Evolutionary conservation across 2,888 invertebrate genomes (phyloP).

Genomic region (Chrysotoxum bicinctum): DNA sequence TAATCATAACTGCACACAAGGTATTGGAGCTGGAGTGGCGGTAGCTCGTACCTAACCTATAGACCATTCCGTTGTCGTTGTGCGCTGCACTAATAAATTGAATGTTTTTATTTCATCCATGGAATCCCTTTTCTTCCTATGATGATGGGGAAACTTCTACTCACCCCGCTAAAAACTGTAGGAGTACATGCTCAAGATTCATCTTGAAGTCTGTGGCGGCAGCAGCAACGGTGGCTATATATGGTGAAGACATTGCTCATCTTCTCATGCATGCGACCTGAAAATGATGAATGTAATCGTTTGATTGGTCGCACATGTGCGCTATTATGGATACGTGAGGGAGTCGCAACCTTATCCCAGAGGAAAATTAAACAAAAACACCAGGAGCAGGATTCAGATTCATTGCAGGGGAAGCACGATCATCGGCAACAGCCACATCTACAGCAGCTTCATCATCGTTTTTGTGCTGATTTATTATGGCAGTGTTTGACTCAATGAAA

Average conservation of each 20-base stretch:
- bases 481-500: conserved; percentile 58
- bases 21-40: conserved; percentile 9
- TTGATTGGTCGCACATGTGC: conserved; percentile 73
- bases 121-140: conserved; percentile 70
- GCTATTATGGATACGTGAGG: conserved; percentile 52
- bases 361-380: background rate
- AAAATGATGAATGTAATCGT: conserved; percentile 68
- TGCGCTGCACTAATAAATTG: conserved; percentile 62
- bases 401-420: conserved; percentile 41
- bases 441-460: conserved; percentile 34
- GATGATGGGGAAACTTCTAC: conserved; percentile 38
- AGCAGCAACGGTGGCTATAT: background rate
- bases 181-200: conserved; percentile 60
- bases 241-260: conserved; percentile 52
- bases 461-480: conserved; percentile 64
- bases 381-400: conserved; percentile 36
- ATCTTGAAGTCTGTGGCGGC: conserved; percentile 30
- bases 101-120: conserved; percentile 60
- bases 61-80: background rate
- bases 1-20: conserved; percentile 67
- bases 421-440: conserved; percentile 1
- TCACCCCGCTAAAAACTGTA: background rate
- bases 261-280: conserved; percentile 46
- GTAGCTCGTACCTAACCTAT: background rate
- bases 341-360: conserved; percentile 17